These are phyloP conservation scores for Cyclina sinensis DNA, from an alignment of 1,140 invertebrate genomes.

Conservation along the genomic window DNA sequence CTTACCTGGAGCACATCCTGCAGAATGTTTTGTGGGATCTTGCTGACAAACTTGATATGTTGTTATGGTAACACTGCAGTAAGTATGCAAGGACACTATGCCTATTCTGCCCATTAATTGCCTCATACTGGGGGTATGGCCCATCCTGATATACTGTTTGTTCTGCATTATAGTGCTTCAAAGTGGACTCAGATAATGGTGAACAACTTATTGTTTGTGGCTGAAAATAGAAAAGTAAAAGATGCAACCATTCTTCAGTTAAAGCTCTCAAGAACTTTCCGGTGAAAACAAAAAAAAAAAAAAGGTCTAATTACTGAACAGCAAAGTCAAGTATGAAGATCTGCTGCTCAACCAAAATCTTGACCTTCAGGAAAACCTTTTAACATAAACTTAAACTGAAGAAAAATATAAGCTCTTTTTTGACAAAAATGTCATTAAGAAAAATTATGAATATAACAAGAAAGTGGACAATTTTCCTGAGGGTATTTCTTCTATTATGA, in stretches of 20 bases:
- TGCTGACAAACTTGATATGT: conserved; percentile 92
- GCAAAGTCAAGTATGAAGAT: too few species aligned
- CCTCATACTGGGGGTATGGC: conserved; percentile 89
- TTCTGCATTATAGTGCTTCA: conserved; percentile 94
- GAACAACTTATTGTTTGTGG: conserved; percentile 84
- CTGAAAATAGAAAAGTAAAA: conserved; percentile 66
- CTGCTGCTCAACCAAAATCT: too few species aligned
- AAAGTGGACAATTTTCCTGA: background rate
- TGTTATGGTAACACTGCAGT: conserved; percentile 94
- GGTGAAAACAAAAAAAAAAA: background rate
- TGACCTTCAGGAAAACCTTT: too few species aligned
- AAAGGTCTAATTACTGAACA: background rate
- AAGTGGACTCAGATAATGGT: conserved; percentile 92
- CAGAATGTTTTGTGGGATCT: conserved; percentile 94
- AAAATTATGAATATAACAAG: too few species aligned
- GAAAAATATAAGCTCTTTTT: too few species aligned
- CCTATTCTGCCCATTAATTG: conserved; percentile 81
- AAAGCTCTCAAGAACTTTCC: background rate
- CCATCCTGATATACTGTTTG: conserved; percentile 95
- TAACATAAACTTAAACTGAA: too few species aligned
- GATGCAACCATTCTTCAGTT: too few species aligned
- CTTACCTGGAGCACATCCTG: conserved; percentile 93
- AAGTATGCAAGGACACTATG: conserved; percentile 94
- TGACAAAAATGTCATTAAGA: too few species aligned
- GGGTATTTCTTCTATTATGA: conserved; percentile 5